These are phyloP conservation scores for Cacoxenus indagator DNA, from an alignment of 2,888 invertebrate genomes.

Conservation along the genomic window DNA sequence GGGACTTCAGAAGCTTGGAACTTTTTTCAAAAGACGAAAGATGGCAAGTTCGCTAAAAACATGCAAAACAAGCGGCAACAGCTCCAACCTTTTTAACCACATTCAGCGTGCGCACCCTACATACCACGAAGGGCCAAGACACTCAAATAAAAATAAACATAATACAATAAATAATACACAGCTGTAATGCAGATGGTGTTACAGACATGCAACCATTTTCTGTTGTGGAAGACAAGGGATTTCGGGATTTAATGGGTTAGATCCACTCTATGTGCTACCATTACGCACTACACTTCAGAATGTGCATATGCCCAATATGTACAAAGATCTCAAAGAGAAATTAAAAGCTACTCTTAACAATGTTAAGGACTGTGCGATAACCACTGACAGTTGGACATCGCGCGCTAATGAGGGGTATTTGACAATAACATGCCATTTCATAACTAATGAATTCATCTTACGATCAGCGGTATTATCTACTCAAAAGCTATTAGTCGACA, in stretches of 20 bases:
- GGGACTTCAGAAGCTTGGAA: conserved; percentile 23
- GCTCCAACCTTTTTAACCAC: conserved; percentile 26
- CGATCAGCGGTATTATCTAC: conserved; percentile 24
- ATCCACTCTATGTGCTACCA: conserved; percentile 31
- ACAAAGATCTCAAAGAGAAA: conserved; percentile 15
- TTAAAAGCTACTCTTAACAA: conserved; percentile 16
- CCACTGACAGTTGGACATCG: conserved; percentile 29
- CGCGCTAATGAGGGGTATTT: conserved; percentile 23
- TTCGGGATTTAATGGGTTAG: conserved; percentile 26
- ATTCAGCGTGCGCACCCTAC: conserved; percentile 10
- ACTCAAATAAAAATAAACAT: neutral
- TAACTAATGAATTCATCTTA: conserved; percentile 18
- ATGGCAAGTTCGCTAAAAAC: conserved; percentile 9
- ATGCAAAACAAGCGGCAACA: conserved; percentile 31
- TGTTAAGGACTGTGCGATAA: conserved; percentile 26
- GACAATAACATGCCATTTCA: conserved; percentile 21
- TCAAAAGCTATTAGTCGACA: conserved; percentile 2
- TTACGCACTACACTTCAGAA: conserved; percentile 27
- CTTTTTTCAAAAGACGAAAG: conserved; percentile 15
- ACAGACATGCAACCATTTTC: conserved; percentile 31
- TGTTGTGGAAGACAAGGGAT: conserved; percentile 29
- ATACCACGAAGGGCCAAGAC: neutral
- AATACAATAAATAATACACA: neutral
- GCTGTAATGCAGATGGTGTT: conserved; percentile 25
- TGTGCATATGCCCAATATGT: conserved; percentile 23